Conservation (phyloP, 1,140 invertebrate species). For the Uloborus diversus region DNA sequence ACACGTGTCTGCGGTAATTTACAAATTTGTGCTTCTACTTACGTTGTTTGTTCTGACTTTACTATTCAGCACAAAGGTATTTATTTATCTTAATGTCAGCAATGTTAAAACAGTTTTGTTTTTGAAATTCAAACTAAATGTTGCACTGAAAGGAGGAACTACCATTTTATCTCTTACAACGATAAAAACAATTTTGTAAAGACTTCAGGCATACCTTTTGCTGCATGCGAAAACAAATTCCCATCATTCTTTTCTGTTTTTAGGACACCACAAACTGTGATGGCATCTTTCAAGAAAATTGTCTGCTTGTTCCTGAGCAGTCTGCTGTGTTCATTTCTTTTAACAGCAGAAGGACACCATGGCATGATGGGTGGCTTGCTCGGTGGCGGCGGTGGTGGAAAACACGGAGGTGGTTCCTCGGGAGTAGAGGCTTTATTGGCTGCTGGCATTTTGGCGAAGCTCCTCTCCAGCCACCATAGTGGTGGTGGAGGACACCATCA, state of each 20-base stretch:
- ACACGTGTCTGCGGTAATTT: too few species aligned
- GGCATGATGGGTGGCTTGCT: background rate
- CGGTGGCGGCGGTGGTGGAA: background rate
- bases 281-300: conserved; percentile 1
- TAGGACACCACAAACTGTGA: too few species aligned
- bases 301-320: background rate
- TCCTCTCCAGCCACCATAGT: background rate
- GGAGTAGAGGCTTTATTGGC: conserved; percentile 13
- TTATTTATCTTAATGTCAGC: background rate
- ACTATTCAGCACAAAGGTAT: too few species aligned
- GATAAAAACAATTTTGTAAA: background rate
- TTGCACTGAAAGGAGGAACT: background rate
- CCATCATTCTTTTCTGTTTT: too few species aligned
- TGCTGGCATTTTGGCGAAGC: conserved; percentile 20
- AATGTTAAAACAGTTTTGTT: background rate
- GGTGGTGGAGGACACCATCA: background rate
- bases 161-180: background rate
- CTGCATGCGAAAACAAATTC: too few species aligned
- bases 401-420: background rate
- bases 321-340: background rate
- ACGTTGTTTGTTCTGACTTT: too few species aligned
- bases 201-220: background rate
- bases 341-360: background rate
- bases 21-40: too few species aligned
- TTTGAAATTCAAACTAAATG: background rate